A percentile compares a stretch with the other conserved stretches of the same genome.
phyloP scores from a whole-genome alignment of 2,888 invertebrate genomes.

The Gonocerus acuteangulatus region DNA sequence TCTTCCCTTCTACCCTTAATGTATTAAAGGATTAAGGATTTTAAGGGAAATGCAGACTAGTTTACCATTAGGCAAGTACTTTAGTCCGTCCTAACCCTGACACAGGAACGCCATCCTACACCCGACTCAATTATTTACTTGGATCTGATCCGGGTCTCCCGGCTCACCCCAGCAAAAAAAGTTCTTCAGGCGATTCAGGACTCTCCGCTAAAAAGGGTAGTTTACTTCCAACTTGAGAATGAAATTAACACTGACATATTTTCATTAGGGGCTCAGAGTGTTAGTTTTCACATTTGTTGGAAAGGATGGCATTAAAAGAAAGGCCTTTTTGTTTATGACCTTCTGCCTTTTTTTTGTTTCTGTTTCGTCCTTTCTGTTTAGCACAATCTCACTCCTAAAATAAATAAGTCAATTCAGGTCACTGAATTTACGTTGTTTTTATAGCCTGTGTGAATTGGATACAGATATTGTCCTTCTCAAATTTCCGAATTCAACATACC shows the following conservation, averaged over 20 bases:
- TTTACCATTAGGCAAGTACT: constrained; percentile 21
- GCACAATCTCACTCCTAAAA: no score
- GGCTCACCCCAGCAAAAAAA: constrained; percentile 8
- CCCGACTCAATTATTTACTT: constrained; percentile 25
- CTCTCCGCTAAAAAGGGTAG: constrained; percentile 14
- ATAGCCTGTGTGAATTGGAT: no score
- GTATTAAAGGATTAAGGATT: constrained; percentile 28
- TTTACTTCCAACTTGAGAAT: constrained; percentile 15
- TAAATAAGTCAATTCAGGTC: no score
- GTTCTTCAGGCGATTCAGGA: constrained; percentile 10
- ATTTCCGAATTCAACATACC: no score
- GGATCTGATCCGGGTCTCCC: constrained; percentile 20
- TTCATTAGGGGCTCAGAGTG: constrained; percentile 9
- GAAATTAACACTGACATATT: constrained; percentile 23
- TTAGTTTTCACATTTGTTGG: background rate
- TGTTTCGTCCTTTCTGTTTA: background rate
- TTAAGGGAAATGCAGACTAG: constrained; percentile 27
- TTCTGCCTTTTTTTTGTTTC: background rate
- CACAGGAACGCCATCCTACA: constrained; percentile 24
- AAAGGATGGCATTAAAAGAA: background rate
- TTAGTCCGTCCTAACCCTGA: constrained; percentile 6
- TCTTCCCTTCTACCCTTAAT: constrained; percentile 23
- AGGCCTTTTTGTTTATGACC: background rate
- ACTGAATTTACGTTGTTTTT: no score
- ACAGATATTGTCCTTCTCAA: no score